Conservation (phyloP, 2,113 vertebrate species). For the Copsychus sechellarum region DNA sequence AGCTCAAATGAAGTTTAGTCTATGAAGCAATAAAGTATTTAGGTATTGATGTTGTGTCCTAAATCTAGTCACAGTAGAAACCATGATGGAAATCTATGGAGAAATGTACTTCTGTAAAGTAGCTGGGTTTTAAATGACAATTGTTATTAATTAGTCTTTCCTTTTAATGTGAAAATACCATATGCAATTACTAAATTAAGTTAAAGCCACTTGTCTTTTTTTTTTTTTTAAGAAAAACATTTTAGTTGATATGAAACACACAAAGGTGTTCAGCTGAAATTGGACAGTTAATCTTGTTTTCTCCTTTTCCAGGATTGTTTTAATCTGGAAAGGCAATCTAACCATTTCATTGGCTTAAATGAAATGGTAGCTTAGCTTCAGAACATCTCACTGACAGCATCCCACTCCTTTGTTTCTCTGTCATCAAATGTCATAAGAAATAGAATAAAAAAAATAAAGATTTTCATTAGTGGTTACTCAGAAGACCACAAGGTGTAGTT, state of each 20-base stretch:
- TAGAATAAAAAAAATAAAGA: neutral
- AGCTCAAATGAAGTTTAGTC: neutral
- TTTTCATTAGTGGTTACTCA: neutral
- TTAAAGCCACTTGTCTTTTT: constrained; percentile 15
- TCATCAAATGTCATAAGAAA: neutral
- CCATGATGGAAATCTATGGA: constrained; percentile 23
- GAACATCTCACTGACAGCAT: neutral
- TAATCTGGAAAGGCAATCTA: neutral
- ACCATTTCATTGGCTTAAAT: neutral
- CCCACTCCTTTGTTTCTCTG: neutral
- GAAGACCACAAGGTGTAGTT: neutral
- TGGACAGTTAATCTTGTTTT: neutral
- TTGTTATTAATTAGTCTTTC: constrained; percentile 41
- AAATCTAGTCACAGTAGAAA: constrained; percentile 28
- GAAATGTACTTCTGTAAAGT: constrained; percentile 13
- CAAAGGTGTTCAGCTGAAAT: neutral
- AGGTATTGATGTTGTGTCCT: constrained; percentile 14
- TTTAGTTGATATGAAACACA: neutral
- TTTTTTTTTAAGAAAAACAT: neutral
- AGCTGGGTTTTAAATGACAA: constrained; percentile 28
- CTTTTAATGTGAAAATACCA: constrained; percentile 35
- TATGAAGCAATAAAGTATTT: constrained; percentile 32
- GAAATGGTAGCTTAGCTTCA: neutral
- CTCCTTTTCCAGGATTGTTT: neutral
- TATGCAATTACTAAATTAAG: constrained; percentile 26